Base-by-base conservation (phyloP, 2,888 invertebrate species). In the Acleris cristana region DNA sequence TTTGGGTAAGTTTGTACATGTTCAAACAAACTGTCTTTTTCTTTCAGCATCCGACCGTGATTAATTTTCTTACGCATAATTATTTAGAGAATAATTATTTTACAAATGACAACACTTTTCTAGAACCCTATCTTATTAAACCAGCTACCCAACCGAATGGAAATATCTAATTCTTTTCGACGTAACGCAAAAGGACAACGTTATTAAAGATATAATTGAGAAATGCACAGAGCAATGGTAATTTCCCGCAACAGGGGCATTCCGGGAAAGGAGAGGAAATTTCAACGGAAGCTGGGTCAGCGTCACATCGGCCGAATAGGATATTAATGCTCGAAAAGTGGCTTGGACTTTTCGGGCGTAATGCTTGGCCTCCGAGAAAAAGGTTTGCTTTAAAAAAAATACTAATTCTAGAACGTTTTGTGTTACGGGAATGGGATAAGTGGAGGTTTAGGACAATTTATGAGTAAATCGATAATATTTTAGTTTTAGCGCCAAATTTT, bases 131-230 rank as follows among this genome's bases (percentile, higher is more conserved):
- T 53, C 7, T 45, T 56, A 66, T 61, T 66, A 56, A 56, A 55
- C 51, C 61, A 45, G 6, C 59, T 16, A 21, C 12, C 56, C 51
- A 6, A 1, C 7, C 2, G 23, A 30, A 19, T 59, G 64, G 48
- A 44, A 52, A 51, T 45, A 56, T 58, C 23, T 23, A 57, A 67
- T 62, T 45, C 34, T 34, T 63, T 64, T 60, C 61, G 60, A 64
- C 67, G 60, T 26, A 34, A 52, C 44, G 21, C 44, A 58, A 64
- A 72, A 72, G 12, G 34, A 70, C 70, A 70, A 69, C 57, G 63
- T 55, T 61, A 57, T 70, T 65, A 61, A 53, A 64, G 63, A 71
- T 51, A 69, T 72, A 72, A 73, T 73, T 69, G 69, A 71, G 69
- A 57, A 69, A 67, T 67, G 62, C 62, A 67, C 56, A 53, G 66